Evolutionary conservation across 2,113 vertebrate species (phyloP).

Genomic region (Ginglymostoma cirratum): DNA sequence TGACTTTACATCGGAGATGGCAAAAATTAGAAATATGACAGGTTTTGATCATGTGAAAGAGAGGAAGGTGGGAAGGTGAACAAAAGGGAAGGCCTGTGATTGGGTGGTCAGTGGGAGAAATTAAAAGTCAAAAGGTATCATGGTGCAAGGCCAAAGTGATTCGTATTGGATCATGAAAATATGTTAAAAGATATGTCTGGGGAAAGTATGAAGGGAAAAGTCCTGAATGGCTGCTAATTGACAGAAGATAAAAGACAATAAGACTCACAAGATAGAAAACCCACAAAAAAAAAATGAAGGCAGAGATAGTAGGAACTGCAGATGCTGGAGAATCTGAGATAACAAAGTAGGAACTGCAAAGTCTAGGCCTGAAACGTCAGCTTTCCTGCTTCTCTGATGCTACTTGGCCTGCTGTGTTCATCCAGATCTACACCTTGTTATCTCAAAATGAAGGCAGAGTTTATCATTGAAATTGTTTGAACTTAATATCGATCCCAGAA

Average conservation of each 20-base stretch:
- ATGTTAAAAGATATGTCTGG: background rate
- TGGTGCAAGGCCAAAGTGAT: background rate
- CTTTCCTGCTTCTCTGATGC: too few relatives aligned
- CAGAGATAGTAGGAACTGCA: background rate
- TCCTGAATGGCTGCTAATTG: too few relatives aligned
- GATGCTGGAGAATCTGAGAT: too few relatives aligned
- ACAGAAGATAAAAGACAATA: background rate
- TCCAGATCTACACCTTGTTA: too few relatives aligned
- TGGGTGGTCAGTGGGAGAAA: background rate
- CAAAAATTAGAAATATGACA: too few relatives aligned
- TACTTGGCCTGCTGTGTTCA: too few relatives aligned
- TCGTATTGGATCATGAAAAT: background rate
- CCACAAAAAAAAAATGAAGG: background rate
- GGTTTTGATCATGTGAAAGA: background rate
- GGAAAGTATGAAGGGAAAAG: background rate
- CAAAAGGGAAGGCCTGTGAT: background rate
- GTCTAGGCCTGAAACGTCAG: too few relatives aligned
- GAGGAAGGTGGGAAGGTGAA: background rate
- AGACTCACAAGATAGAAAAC: background rate
- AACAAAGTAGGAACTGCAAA: too few relatives aligned
- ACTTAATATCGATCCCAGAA: background rate
- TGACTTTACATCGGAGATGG: too few relatives aligned
- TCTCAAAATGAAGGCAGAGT: background rate
- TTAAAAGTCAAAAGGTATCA: background rate
- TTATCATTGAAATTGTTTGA: background rate